Base-by-base conservation (phyloP, 2,888 invertebrate species). In the Ichneumon xanthorius region DNA sequence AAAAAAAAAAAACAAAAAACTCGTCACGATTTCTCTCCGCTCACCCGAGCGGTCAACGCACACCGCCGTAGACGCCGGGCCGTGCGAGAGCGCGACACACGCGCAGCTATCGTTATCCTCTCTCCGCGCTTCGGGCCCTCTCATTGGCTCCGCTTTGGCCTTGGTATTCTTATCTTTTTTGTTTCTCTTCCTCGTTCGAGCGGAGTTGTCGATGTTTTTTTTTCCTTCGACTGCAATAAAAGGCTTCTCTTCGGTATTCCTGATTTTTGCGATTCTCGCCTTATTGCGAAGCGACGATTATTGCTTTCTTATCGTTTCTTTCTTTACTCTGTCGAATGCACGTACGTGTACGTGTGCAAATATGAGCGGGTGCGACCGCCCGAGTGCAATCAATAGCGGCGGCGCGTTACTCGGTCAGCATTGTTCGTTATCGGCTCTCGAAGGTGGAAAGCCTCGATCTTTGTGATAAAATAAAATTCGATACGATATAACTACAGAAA, bases 1-100 rank as follows among this genome's bases (percentile, higher is more conserved):
- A 65, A 78, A n/a, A 40, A n/a, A 3, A 22, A 9, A 65, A 78
- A n/a, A 40, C 7, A 3, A 22, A 9, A 84, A 80, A 75, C 53
- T 63, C 16, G 70, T 76, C 63, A 76, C 76, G 85, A 87, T 87
- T 87, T 87, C 87, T 85, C 86, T 83, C 75, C 53, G 45, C 79
- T 16, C 70, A 40, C 71, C 30, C 58, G 50, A 72, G 33, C 58
- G 61, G n/a, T 53, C 68, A 30, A 37, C 33, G 53, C 33, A 40
- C 50, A 80, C 40, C 61, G 22, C 50, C 50, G 61, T 11, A 9
- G 33, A 58, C 19, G 55, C 40, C 26, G 48, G 19, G 45, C 45
- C 50, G 61, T 73, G 50, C 58, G 61, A 48, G 61, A 48, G 33
- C 53, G 72, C 63, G 6, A 4, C 63, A 14, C n/a, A 9, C 53